A percentile compares a stretch with the other conserved stretches of the same genome.
Evolutionary conservation across 2,888 invertebrate species (phyloP).

Genomic region (Dicranocentrus wangi): DNA sequence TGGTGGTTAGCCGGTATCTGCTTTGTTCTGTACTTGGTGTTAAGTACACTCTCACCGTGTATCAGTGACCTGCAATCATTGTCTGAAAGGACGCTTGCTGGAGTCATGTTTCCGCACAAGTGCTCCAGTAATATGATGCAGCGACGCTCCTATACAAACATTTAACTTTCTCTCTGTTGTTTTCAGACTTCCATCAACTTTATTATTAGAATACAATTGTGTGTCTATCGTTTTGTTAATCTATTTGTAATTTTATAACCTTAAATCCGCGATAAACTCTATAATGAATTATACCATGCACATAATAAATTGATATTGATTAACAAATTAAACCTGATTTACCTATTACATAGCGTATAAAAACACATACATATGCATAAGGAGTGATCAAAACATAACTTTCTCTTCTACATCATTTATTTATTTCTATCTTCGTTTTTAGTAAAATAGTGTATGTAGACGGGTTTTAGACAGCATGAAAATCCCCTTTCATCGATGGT

Average conservation of each 20-base stretch:
- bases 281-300: neutral
- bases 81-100: conserved; percentile 74
- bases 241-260: neutral
- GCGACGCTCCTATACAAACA: conserved; percentile 74
- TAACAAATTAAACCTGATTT: too few species aligned
- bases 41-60: conserved; percentile 75
- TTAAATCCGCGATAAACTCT: neutral
- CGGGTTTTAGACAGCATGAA: conserved; percentile 15
- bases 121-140: conserved; percentile 75
- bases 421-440: too few species aligned
- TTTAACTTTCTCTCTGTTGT: conserved; percentile 65
- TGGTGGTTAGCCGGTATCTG: conserved; percentile 75
- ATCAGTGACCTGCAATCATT: conserved; percentile 73
- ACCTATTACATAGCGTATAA: too few species aligned
- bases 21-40: conserved; percentile 74
- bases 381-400: too few species aligned
- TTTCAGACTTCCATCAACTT: neutral
- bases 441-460: conserved; percentile 25
- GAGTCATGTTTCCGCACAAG: conserved; percentile 74
- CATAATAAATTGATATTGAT: neutral
- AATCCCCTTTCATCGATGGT: neutral
- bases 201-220: neutral
- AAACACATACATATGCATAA: too few species aligned
- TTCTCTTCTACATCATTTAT: too few species aligned
- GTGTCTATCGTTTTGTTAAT: neutral